These are phyloP conservation scores for Diceros bicornis DNA, from an alignment of 2,797 vertebrate species.

Conservation along the genomic window DNA sequence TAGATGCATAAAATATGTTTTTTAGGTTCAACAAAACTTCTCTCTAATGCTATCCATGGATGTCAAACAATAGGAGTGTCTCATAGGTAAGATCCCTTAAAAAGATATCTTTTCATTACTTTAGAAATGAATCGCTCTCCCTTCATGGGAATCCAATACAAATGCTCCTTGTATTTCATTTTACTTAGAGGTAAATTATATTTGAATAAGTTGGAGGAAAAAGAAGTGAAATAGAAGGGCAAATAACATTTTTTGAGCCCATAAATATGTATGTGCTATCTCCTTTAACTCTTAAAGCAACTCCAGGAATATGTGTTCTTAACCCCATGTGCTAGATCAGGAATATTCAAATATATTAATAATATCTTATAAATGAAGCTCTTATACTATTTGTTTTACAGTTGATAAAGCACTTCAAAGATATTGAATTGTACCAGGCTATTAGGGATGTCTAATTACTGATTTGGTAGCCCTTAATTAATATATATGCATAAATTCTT, in stretches of 20 bases:
- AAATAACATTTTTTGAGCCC: neutral
- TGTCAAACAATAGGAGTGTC: neutral
- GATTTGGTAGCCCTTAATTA: neutral
- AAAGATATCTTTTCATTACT: constrained; percentile 19
- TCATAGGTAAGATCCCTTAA: neutral
- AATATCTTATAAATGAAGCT: neutral
- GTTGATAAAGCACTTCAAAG: constrained; percentile 10
- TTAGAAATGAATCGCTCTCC: neutral
- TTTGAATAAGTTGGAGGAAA: neutral
- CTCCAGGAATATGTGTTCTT: neutral
- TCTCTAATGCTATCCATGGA: neutral
- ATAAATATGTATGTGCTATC: neutral
- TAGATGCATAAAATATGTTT: neutral
- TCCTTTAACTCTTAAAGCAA: neutral
- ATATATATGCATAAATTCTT: neutral
- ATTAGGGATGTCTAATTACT: neutral
- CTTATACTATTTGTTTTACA: neutral
- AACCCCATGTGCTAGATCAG: neutral
- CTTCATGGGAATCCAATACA: neutral
- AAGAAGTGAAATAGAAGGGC: neutral
- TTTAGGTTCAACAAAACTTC: neutral
- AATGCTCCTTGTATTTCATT: constrained; percentile 18
- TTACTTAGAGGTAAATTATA: neutral
- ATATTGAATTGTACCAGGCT: neutral
- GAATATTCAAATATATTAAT: constrained; percentile 29